Evolutionary conservation across 2,797 vertebrate species (phyloP).

Genomic region (Urophycis tenuis): DNA sequence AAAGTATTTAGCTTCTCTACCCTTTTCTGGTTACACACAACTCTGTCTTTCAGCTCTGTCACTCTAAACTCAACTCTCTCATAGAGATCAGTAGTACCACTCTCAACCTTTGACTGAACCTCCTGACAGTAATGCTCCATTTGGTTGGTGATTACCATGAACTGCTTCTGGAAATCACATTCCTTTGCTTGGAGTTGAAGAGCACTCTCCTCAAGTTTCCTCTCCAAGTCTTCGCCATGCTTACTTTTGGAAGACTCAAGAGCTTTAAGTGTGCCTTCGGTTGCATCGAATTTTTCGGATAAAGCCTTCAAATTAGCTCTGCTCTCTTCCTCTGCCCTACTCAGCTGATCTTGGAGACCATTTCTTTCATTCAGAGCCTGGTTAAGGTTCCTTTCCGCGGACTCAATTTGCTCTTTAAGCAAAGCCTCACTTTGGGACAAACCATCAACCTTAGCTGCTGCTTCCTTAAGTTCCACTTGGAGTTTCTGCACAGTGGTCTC

Average conservation of each 20-base stretch:
- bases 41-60: slow-evolving; percentile 59
- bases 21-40: slow-evolving; percentile 68
- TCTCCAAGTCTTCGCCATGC: slow-evolving; percentile 71
- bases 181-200: slow-evolving; percentile 68
- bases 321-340: slow-evolving; percentile 64
- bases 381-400: slow-evolving; percentile 73
- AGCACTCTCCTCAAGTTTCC: slow-evolving; percentile 67
- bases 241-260: slow-evolving; percentile 65
- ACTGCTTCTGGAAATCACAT: slow-evolving; percentile 63
- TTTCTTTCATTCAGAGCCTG: slow-evolving; percentile 75
- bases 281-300: slow-evolving; percentile 61
- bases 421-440: slow-evolving; percentile 71
- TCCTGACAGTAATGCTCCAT: slow-evolving; percentile 69
- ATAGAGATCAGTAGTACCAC: slow-evolving; percentile 69
- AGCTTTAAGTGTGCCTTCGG: slow-evolving; percentile 67
- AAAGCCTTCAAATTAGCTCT: slow-evolving; percentile 66
- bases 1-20: slow-evolving; percentile 68
- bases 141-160: slow-evolving; percentile 60
- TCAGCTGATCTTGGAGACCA: slow-evolving; percentile 72
- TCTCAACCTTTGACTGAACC: slow-evolving; percentile 67
- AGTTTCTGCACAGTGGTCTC: slow-evolving; percentile 75
- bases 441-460: slow-evolving; percentile 64
- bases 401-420: slow-evolving; percentile 75
- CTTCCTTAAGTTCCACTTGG: slow-evolving; percentile 76
- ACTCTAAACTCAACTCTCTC: slow-evolving; percentile 68